Conservation (phyloP, 2,113 vertebrate genomes). For the Fulica atra region DNA sequence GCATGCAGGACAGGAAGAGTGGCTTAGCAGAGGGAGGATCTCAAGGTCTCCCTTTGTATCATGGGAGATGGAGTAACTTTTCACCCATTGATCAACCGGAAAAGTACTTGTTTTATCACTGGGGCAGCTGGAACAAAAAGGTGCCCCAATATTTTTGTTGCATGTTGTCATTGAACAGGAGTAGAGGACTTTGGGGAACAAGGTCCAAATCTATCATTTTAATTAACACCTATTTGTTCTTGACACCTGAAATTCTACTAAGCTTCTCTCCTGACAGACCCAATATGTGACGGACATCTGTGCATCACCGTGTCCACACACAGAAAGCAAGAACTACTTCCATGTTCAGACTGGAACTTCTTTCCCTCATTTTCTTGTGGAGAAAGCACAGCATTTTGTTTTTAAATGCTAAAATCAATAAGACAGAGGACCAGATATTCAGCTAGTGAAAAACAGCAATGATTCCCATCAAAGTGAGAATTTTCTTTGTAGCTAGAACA, state of each 20-base stretch:
- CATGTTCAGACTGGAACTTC: neutral
- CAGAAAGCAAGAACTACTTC: neutral
- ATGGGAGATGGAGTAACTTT: neutral
- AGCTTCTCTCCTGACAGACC: neutral
- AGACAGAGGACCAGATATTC: neutral
- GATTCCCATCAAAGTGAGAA: neutral
- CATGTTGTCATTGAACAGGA: neutral
- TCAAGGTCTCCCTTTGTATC: neutral
- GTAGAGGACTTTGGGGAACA: neutral
- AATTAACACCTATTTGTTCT: conserved; percentile 15
- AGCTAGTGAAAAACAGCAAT: neutral
- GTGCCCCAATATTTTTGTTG: neutral
- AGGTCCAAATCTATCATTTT: neutral
- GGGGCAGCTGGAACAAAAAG: neutral
- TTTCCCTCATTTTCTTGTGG: neutral
- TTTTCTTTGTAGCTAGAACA: neutral
- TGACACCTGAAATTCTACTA: neutral
- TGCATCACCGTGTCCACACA: neutral
- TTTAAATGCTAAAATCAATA: neutral
- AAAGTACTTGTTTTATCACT: neutral
- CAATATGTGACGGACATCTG: neutral
- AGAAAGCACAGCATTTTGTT: neutral
- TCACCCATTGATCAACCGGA: neutral
- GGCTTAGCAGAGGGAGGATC: neutral
- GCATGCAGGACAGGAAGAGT: neutral